Evolutionary conservation across 2,113 vertebrate species (phyloP).

Genomic region (Labrus mixtus): DNA sequence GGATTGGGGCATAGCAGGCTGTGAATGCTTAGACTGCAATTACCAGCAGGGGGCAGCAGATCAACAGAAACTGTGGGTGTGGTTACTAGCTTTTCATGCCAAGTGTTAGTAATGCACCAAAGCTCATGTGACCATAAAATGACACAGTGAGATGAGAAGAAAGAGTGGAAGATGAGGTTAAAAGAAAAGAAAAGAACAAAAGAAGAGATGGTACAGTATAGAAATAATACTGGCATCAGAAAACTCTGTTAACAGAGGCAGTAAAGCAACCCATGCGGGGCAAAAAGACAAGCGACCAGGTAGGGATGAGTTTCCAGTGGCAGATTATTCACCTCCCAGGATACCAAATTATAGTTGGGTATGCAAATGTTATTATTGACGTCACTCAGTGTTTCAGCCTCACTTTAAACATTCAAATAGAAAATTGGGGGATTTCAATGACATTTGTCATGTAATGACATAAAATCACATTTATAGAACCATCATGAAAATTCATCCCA

Average conservation of each 20-base stretch:
- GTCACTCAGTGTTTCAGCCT: background rate
- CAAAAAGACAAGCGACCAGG: slow-evolving; percentile 15
- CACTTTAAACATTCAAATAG: too few relatives aligned
- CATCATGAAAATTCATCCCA: slow-evolving; percentile 68
- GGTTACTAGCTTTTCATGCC: slow-evolving; percentile 24
- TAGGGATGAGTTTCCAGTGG: slow-evolving; percentile 68
- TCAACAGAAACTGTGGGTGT: slow-evolving; percentile 23
- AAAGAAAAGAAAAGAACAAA: slow-evolving; percentile 14
- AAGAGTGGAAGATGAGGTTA: background rate
- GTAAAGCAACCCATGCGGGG: slow-evolving; percentile 28
- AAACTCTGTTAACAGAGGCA: slow-evolving; percentile 28
- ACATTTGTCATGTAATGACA: too few relatives aligned
- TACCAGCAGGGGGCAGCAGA: slow-evolving; percentile 71
- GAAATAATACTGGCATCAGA: background rate
- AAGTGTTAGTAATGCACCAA: slow-evolving; percentile 31
- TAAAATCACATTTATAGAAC: background rate
- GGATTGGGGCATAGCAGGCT: slow-evolving; percentile 34
- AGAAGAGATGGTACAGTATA: slow-evolving; percentile 1
- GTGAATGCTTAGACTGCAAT: slow-evolving; percentile 36
- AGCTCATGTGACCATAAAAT: background rate
- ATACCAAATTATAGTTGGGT: slow-evolving; percentile 1
- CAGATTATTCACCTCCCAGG: slow-evolving; percentile 20
- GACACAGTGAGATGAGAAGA: background rate
- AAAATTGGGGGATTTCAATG: too few relatives aligned
- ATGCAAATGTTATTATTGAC: background rate